Base-by-base conservation (phyloP, 2,797 vertebrate species). In the Lutjanus campechanus region DNA sequence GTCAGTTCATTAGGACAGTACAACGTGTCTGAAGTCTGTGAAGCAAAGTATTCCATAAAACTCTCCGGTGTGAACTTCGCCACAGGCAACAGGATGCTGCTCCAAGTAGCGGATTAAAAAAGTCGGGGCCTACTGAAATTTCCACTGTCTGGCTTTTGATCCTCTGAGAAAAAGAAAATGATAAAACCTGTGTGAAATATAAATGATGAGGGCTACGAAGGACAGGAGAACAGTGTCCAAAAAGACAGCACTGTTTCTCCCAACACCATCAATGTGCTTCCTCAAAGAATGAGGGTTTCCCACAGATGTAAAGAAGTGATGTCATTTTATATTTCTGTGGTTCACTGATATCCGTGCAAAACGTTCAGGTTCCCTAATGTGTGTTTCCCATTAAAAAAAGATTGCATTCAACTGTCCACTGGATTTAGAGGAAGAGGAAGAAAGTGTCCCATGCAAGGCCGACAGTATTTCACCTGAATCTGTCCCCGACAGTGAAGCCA, bases 1-100 rank as follows among this genome's bases (percentile, higher is more conserved):
- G 49, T 75, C 69, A 70, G 15, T 91, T 91, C 85, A 91, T 92
- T 87, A 88, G 76, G 81, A 89, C 77, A 53, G 76, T 53, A 63
- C 22, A 19, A 76, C 16, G 59, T 78, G 79, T 91, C 82, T 89
- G 84, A 84, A 80, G 85, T 60, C 78, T 86, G 81, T 63, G 65
- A 71, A 84, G 69, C 54, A 82, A 65, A 73, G 61, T 67, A n/a
- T 88, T 80, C 87, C 41, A 90, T 92, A 89, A 92, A 91, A 84
- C 58, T 62, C 49, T 53, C 22, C 29, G 47, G 83, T 77, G 87
- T 81, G 85, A 91, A 89, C 54, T 75, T 8, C 3, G 46, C 90
- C 88, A 1, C 36, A 54, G 85, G 91, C 82, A 83, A 84, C 90
- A 85, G 86, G 81, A 88, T 80, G 85, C 84, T 60, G 79, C 74